phyloP scores from a whole-genome alignment of 2,113 vertebrate genomes.

The Ceyx margarethae region DNA sequence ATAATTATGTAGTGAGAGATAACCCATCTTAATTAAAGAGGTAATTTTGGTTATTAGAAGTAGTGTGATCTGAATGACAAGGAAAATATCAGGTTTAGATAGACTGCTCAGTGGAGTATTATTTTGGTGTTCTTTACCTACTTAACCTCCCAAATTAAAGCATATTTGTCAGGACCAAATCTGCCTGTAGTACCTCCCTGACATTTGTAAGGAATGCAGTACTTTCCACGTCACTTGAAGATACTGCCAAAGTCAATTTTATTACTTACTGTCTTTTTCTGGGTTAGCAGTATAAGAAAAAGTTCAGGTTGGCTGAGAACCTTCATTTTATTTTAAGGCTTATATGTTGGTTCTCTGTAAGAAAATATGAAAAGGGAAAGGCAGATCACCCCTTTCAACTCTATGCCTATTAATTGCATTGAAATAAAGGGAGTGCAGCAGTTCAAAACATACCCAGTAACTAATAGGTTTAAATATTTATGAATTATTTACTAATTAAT shows the following conservation, averaged over 20 bases:
- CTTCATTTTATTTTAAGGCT: neutral
- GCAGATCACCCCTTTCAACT: neutral
- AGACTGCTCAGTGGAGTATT: neutral
- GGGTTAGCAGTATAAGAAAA: neutral
- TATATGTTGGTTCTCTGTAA: neutral
- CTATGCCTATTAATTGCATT: neutral
- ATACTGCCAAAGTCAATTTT: neutral
- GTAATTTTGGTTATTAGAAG: neutral
- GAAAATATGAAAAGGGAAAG: neutral
- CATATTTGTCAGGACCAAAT: neutral
- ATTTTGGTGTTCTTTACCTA: neutral
- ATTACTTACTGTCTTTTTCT: neutral
- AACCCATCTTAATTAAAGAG: slow-evolving; percentile 25
- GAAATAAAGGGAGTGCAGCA: neutral
- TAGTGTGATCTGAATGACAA: neutral
- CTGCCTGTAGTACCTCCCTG: neutral
- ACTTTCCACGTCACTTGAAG: neutral
- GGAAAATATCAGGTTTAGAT: neutral
- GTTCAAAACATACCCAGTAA: neutral
- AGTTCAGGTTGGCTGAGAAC: neutral
- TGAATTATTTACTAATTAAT: neutral
- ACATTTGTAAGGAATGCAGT: neutral
- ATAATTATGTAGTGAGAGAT: slow-evolving; percentile 2
- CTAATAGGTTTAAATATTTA: neutral
- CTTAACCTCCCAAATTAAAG: neutral